These are phyloP conservation scores for Cetoscarus ocellatus DNA, from an alignment of 2,797 vertebrate genomes.

Conservation along the genomic window DNA sequence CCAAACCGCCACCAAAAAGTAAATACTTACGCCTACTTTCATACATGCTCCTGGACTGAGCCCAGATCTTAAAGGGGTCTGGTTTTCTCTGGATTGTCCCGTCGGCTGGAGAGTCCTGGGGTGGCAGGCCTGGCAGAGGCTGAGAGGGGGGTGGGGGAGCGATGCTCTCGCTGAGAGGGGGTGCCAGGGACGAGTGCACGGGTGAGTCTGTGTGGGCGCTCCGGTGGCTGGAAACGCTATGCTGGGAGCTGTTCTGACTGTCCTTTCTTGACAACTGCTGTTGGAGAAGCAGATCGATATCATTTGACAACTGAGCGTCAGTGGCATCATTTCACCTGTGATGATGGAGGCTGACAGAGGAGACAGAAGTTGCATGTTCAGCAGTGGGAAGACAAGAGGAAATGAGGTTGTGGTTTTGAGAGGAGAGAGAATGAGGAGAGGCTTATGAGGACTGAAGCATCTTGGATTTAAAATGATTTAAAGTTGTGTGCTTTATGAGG, in stretches of 20 bases:
- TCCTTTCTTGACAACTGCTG: slow-evolving; percentile 98
- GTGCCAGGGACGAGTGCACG: slow-evolving; percentile 86
- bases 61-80: slow-evolving; percentile 99
- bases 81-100: slow-evolving; percentile 95
- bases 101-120: slow-evolving; percentile 87
- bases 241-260: slow-evolving; percentile 98
- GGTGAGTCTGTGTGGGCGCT: slow-evolving; percentile 93
- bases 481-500: slow-evolving; percentile 17
- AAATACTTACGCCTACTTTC: slow-evolving; percentile 99
- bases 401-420: slow-evolving; percentile 16
- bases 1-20: slow-evolving; percentile 77
- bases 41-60: slow-evolving; percentile 99
- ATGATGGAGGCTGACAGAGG: slow-evolving; percentile 20
- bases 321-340: slow-evolving; percentile 8
- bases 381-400: slow-evolving; percentile 13
- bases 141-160: slow-evolving; percentile 84
- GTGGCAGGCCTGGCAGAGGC: slow-evolving; percentile 82
- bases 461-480: slow-evolving; percentile 19
- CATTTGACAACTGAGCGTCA: slow-evolving; percentile 26
- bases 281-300: slow-evolving; percentile 71
- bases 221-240: slow-evolving; percentile 95
- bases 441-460: slow-evolving; percentile 23
- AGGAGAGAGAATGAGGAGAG: slow-evolving; percentile 16
- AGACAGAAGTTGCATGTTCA: slow-evolving; percentile 18
- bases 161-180: slow-evolving; percentile 83